Percentiles rank a stretch among this genome's conserved stretches.
Evolutionary conservation across 2,113 vertebrate genomes (phyloP).

Genomic region (Oncorhynchus nerka): DNA sequence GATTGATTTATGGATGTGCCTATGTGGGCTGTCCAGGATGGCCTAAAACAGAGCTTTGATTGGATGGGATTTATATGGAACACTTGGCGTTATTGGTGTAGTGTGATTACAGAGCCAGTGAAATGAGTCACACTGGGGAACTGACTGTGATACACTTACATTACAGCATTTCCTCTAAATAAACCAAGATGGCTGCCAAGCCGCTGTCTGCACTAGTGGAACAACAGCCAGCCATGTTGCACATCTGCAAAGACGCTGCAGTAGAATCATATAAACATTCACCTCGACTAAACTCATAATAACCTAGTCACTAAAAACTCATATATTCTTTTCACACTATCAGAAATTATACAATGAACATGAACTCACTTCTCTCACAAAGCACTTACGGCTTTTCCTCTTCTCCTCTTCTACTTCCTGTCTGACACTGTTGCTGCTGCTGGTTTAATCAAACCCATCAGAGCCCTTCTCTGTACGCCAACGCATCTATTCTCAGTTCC

Average conservation of each 20-base stretch:
- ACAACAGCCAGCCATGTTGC: slow-evolving; percentile 9
- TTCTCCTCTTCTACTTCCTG: slow-evolving; percentile 3
- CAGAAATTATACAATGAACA: background rate
- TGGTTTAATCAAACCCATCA: slow-evolving; percentile 66
- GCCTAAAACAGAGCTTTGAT: slow-evolving; percentile 14
- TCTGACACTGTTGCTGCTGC: slow-evolving; percentile 46
- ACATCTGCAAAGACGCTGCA: background rate
- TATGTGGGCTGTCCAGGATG: slow-evolving; percentile 12
- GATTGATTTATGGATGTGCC: slow-evolving; percentile 11
- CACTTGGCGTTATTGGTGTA: slow-evolving; percentile 32
- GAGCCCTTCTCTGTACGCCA: slow-evolving; percentile 55
- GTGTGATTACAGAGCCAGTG: slow-evolving; percentile 21
- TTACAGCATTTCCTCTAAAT: slow-evolving; percentile 12
- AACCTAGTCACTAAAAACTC: background rate
- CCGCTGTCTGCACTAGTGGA: slow-evolving; percentile 19
- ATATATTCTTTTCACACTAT: background rate
- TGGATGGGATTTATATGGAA: slow-evolving; percentile 31
- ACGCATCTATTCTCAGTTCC: slow-evolving; percentile 59
- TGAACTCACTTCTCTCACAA: slow-evolving; percentile 1
- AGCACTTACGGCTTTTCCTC: slow-evolving; percentile 30
- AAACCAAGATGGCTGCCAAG: slow-evolving; percentile 28
- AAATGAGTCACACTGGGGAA: slow-evolving; percentile 13
- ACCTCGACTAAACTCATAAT: background rate
- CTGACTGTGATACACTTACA: slow-evolving; percentile 22
- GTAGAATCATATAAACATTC: background rate